Percentiles rank a stretch among this genome's conserved stretches.
Evolutionary conservation across 2,888 invertebrate genomes (phyloP).

Genomic region (Chironomus riparius): DNA sequence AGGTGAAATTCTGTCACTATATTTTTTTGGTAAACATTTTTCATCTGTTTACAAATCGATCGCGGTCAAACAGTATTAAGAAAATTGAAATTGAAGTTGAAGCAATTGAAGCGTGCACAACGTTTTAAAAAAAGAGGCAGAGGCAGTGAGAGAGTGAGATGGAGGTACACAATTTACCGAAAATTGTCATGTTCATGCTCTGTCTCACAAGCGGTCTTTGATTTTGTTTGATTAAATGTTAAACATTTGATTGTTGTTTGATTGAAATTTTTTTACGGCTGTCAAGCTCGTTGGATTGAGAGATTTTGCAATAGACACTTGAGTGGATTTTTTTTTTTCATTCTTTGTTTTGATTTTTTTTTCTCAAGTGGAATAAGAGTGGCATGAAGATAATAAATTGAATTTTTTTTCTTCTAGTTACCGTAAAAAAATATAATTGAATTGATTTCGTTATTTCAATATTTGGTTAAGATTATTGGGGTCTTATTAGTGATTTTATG

Average conservation of each 20-base stretch:
- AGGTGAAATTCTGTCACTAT: too few species aligned
- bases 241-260: slow-evolving; percentile 6
- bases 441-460: too few species aligned
- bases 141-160: not conserved
- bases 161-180: not conserved
- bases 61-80: slow-evolving; percentile 1
- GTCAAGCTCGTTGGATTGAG: not conserved
- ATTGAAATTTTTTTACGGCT: not conserved
- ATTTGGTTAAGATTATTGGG: too few species aligned
- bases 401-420: too few species aligned
- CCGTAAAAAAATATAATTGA: too few species aligned
- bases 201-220: not conserved
- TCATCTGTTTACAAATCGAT: slow-evolving; percentile 3
- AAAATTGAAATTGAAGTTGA: not conserved
- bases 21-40: not conserved
- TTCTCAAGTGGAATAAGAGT: too few species aligned
- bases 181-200: slow-evolving; percentile 14
- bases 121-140: not conserved
- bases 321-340: too few species aligned
- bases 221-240: slow-evolving; percentile 13
- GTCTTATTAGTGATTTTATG: too few species aligned
- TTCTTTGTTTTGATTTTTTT: too few species aligned
- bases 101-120: slow-evolving; percentile 1
- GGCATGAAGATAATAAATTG: too few species aligned
- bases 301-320: not conserved